Conservation (phyloP, 2,797 vertebrate species). For the Enteromius afrohamiltoni region DNA sequence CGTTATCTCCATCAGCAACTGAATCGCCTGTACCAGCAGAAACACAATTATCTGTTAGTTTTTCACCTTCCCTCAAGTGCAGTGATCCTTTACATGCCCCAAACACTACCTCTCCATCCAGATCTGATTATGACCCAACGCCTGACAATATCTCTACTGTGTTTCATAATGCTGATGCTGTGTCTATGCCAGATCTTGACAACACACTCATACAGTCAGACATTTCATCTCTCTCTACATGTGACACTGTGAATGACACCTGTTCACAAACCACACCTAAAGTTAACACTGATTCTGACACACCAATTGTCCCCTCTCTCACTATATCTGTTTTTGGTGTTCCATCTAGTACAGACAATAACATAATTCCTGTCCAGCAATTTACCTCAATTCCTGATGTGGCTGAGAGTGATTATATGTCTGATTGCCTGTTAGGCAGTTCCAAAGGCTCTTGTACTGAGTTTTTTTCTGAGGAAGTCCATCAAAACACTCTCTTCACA, state of each 20-base stretch:
- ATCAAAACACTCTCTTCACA: slow-evolving; percentile 1
- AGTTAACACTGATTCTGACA: slow-evolving; percentile 13
- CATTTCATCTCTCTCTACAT: slow-evolving; percentile 23
- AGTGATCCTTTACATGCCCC: not conserved
- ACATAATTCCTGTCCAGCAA: not conserved
- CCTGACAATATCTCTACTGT: slow-evolving; percentile 16
- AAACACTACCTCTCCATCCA: slow-evolving; percentile 40
- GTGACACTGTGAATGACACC: slow-evolving; percentile 16
- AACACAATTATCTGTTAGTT: not conserved
- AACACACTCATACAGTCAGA: slow-evolving; percentile 24
- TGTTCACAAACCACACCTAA: not conserved
- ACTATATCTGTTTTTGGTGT: slow-evolving; percentile 6
- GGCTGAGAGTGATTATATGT: slow-evolving; percentile 2
- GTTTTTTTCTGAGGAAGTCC: not conserved
- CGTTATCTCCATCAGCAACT: not conserved
- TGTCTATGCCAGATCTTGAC: not conserved
- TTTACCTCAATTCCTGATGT: not conserved
- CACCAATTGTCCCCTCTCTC: not conserved
- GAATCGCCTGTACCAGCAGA: not conserved
- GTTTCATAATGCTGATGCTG: not conserved
- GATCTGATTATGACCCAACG: slow-evolving; percentile 11
- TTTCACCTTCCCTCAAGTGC: slow-evolving; percentile 2
- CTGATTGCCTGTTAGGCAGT: slow-evolving; percentile 4
- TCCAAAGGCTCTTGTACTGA: slow-evolving; percentile 4
- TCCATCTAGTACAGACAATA: slow-evolving; percentile 3